These are phyloP conservation scores for Drosophila malerkotliana DNA, from an alignment of 1,140 invertebrate genomes.

Conservation along the genomic window DNA sequence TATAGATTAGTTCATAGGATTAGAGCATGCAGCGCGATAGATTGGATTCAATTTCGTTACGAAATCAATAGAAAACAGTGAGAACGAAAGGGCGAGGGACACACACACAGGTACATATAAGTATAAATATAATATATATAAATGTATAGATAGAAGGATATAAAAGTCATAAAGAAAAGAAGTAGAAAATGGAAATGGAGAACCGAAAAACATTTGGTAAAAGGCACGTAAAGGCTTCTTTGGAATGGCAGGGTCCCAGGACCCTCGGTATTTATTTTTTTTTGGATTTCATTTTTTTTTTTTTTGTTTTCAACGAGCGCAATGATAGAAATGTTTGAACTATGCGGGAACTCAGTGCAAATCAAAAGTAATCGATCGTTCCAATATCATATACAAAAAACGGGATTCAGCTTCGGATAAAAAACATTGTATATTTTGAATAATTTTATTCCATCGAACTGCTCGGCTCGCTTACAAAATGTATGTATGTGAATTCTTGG, in stretches of 20 bases:
- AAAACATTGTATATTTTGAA: constrained; percentile 20
- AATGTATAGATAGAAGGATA: constrained; percentile 31
- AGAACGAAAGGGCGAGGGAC: constrained; percentile 22
- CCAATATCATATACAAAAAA: constrained; percentile 27
- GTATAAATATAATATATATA: constrained; percentile 29
- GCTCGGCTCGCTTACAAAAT: constrained; percentile 40
- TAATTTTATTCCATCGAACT: constrained; percentile 15
- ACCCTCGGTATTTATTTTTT: constrained; percentile 7
- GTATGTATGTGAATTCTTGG: constrained; percentile 6
- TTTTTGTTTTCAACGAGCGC: constrained; percentile 37
- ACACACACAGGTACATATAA: constrained; percentile 49
- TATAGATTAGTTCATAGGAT: constrained; percentile 54
- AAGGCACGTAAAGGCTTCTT: constrained; percentile 73
- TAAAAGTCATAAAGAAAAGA: constrained; percentile 24
- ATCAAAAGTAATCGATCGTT: constrained; percentile 50
- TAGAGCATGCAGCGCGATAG: constrained; percentile 64
- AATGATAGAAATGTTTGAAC: constrained; percentile 82
- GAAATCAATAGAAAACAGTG: constrained; percentile 29
- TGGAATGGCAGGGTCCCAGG: constrained; percentile 8
- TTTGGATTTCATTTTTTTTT: constrained; percentile 9
- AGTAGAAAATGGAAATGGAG: constrained; percentile 18
- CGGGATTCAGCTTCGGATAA: constrained; percentile 9
- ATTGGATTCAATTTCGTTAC: constrained; percentile 38
- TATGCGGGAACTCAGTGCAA: constrained; percentile 56
- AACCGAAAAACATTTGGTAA: constrained; percentile 49